Conservation (phyloP, 2,797 vertebrate genomes). For the Tympanoctomys barrerae region DNA sequence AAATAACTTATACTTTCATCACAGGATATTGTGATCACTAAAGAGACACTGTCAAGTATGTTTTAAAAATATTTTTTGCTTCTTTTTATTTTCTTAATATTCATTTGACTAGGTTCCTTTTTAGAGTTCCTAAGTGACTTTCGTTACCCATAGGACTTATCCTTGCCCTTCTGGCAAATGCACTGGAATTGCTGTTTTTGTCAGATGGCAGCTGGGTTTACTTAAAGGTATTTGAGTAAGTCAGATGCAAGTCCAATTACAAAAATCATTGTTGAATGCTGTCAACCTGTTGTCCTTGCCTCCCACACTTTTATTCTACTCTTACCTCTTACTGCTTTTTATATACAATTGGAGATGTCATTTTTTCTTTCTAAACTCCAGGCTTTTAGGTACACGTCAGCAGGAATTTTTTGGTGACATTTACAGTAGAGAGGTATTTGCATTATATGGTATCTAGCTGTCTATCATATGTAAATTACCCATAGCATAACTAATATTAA, state of each 20-base stretch:
- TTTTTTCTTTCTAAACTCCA: slow-evolving; percentile 39
- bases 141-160: slow-evolving; percentile 44
- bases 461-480: not conserved
- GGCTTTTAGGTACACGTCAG: not conserved
- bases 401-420: not conserved
- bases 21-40: slow-evolving; percentile 42
- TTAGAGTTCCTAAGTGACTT: not conserved
- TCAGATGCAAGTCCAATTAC: not conserved
- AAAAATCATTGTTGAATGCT: slow-evolving; percentile 37
- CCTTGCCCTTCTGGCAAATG: slow-evolving; percentile 47
- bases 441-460: not conserved
- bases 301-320: not conserved
- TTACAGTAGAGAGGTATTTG: slow-evolving; percentile 36
- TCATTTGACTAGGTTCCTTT: not conserved
- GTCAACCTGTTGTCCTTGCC: not conserved
- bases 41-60: slow-evolving; percentile 30
- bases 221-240: slow-evolving; percentile 17
- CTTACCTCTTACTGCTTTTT: not conserved
- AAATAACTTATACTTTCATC: slow-evolving; percentile 59
- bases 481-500: slow-evolving; percentile 49
- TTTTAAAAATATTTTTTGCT: not conserved
- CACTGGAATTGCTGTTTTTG: slow-evolving; percentile 40
- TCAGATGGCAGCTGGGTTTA: not conserved
- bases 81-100: slow-evolving; percentile 55
- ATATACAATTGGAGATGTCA: not conserved